Evolutionary conservation across 2,113 vertebrate species (phyloP), one percentile per base, ranked within the genome.

Genomic region (Edolisoma coerulescens): DNA sequence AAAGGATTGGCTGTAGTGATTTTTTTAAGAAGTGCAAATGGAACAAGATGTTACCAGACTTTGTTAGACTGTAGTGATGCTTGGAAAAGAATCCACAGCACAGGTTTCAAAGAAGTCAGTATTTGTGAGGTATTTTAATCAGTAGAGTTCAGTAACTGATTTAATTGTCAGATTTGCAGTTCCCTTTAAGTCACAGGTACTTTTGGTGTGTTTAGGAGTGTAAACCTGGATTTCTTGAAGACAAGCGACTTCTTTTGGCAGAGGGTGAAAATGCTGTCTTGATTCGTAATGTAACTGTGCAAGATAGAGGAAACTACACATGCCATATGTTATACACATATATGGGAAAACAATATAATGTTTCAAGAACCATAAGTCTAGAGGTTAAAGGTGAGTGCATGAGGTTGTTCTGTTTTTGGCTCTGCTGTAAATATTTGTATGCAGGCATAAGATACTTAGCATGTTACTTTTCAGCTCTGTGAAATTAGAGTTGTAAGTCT

Each of bases 291-390:
- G 97, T 98, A 49, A 35, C 63, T 13, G 5, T n/a, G 15, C 41
- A 95, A 3, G 97, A 99, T 60, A 67, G 88, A n/a, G 98, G 98
- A 59, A 76, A 68, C 53, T 99, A 99, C 76, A 99, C 98, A 0
- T 99, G 99, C 75, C 97, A 10, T 9, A 82, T 98, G 76, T 94
- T 84, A 4, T 99, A 99, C 77, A 94, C 44, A 0, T 87, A 99
- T 3, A 96, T 90, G 69, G 99, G 98, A 20, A 90, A 97, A 52
- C 83, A 42, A 0, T 98, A 98, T 19, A 97, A 84, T 10, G 79
- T 98, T 39, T 98, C 98, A 37, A 98, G 99, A 82, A 98, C 97
- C 4, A 97, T 99, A 23, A 32, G 76, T 3, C 96, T 98, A 12
- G 52, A 47, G 23, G 94, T 99, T 83, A 64, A 57, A 93, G 98